Evolutionary conservation across 2,113 vertebrate genomes (phyloP).

Genomic region (Halcyon senegalensis): DNA sequence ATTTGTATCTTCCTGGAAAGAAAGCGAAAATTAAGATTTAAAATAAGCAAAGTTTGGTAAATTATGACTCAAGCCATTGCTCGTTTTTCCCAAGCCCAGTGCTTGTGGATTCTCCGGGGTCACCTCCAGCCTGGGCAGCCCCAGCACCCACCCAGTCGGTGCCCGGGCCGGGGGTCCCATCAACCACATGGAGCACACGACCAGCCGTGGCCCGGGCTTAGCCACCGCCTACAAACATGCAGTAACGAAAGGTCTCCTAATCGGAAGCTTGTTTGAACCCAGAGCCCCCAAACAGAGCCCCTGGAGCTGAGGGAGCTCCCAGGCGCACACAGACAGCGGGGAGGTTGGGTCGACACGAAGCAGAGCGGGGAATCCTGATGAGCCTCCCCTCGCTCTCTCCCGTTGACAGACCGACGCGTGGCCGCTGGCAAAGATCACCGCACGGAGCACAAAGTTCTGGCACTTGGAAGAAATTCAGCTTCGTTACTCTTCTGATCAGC

Average conservation of each 20-base stretch:
- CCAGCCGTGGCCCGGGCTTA: background rate
- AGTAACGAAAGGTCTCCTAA: background rate
- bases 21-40: too few species aligned
- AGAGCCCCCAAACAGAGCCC: background rate
- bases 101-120: background rate
- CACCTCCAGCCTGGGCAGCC: background rate
- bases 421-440: background rate
- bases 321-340: background rate
- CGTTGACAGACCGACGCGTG: accelerated
- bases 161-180: too few species aligned
- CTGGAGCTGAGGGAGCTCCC: background rate
- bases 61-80: too few species aligned
- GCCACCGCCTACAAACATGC: accelerated
- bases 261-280: background rate
- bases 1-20: too few species aligned
- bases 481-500: accelerated
- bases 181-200: accelerated
- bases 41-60: too few species aligned
- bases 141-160: too few species aligned
- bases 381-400: accelerated
- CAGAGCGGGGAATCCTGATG: background rate
- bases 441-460: background rate
- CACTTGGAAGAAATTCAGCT: background rate
- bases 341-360: background rate
- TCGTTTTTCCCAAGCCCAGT: accelerated